Evolutionary conservation across 2,113 vertebrate genomes (phyloP).

Genomic region (Oostethus manadensis): DNA sequence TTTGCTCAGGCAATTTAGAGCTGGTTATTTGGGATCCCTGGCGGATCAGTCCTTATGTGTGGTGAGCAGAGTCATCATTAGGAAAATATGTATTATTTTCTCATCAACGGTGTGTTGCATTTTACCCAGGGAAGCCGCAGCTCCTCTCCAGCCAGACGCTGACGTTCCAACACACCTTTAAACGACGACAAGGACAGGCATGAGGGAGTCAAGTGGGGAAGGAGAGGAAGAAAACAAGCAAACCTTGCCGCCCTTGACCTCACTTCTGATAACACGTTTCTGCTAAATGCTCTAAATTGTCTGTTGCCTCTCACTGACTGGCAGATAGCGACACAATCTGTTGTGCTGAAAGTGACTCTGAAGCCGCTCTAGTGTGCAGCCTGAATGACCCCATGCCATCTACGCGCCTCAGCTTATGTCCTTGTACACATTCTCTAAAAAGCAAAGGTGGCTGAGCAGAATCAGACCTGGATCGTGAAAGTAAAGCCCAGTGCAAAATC

Average conservation of each 20-base stretch:
- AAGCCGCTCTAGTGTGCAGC: conserved; percentile 53
- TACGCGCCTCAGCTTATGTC: conserved; percentile 38
- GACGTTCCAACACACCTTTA: conserved; percentile 58
- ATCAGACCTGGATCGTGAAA: conserved; percentile 26
- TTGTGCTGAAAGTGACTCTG: conserved; percentile 35
- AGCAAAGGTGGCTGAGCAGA: conserved; percentile 22
- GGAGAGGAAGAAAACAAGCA: conserved; percentile 45
- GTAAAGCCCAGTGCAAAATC: conserved; percentile 42
- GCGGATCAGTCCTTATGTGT: too few relatives aligned
- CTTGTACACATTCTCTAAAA: conserved; percentile 31
- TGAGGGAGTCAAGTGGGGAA: conserved; percentile 34
- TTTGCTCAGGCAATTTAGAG: too few relatives aligned
- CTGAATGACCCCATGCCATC: conserved; percentile 31
- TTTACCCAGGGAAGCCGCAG: conserved; percentile 83
- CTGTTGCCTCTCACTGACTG: conserved; percentile 37
- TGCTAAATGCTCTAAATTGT: conserved; percentile 30
- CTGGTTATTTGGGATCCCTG: too few relatives aligned
- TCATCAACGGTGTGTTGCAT: conserved; percentile 26
- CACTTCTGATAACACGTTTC: conserved; percentile 53
- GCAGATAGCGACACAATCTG: background rate
- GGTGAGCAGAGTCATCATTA: too few relatives aligned
- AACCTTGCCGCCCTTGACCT: conserved; percentile 30
- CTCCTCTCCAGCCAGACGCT: conserved; percentile 90
- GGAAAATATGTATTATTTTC: too few relatives aligned
- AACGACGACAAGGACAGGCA: conserved; percentile 40